A percentile compares a stretch with the other conserved stretches of the same genome.
Evolutionary conservation across 2,797 vertebrate genomes (phyloP).

Genomic region (Chiloscyllium punctatum): DNA sequence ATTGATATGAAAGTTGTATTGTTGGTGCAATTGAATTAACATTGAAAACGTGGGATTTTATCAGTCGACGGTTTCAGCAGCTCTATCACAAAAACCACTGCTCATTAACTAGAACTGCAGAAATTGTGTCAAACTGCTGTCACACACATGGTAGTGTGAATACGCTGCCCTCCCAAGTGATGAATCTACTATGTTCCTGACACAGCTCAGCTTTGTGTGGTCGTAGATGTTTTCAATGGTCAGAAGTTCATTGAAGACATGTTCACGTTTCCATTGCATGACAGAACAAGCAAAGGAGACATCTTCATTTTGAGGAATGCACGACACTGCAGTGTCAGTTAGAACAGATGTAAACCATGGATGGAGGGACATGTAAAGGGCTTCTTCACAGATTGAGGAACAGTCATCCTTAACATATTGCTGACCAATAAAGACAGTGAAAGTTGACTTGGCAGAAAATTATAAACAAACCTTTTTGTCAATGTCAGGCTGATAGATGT

Average conservation of each 20-base stretch:
- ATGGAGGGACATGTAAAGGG: background rate
- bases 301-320: background rate
- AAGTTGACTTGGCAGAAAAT: background rate
- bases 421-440: slow-evolving; percentile 9
- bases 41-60: background rate
- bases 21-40: background rate
- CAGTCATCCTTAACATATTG: background rate
- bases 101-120: background rate
- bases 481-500: background rate
- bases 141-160: background rate
- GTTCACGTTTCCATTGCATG: background rate
- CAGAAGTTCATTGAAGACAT: slow-evolving; percentile 30
- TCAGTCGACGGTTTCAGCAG: background rate
- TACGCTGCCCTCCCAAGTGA: background rate
- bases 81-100: background rate
- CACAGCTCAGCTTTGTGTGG: slow-evolving; percentile 25
- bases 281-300: background rate
- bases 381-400: background rate
- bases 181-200: slow-evolving; percentile 10
- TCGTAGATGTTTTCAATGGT: slow-evolving; percentile 17
- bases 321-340: background rate
- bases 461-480: background rate
- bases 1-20: background rate
- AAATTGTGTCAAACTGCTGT: background rate
- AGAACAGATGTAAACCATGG: background rate